Base-by-base conservation (phyloP, 2,797 vertebrate species). In the Somateria mollissima region DNA sequence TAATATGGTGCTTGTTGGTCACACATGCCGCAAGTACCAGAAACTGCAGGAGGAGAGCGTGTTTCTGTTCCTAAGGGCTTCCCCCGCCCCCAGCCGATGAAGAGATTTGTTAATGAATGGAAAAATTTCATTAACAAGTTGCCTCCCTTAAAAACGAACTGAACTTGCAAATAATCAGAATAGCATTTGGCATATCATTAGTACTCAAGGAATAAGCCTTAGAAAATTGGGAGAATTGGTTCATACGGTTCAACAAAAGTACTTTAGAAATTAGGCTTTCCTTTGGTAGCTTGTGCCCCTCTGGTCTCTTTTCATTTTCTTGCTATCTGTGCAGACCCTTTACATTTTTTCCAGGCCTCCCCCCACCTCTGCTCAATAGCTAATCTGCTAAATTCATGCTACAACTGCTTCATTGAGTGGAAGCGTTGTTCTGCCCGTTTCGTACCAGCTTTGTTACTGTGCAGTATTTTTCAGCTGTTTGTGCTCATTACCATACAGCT, bases 401-500 rank as follows among this genome's bases (percentile, higher is more conserved):
- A 98, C 98, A 97, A 98, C 98, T 98, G 98, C 92, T 98, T 98
- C 97, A 97, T 97, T 98, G 98, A 99, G 98, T 98, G 98, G 98
- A 97, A 98, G 98, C 98, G 98, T 98, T 99, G 98, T 98, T 99
- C 98, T 98, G 98, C 95, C 96, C 96, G 90, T 97, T 98, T 98
- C 98, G 95, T 98, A 98, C 98, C 98, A 98, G 98, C 98, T 98
- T 98, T 98, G 98, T 98, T 98, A 98, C 98, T 98, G 91, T 97
- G 98, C 98, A 97, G 98, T 98, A 97, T 98, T 98, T 98, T 98
- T 98, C 98, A 97, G 98, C 98, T 98, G 98, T 98, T 98, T 92
- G 92, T 96, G 95, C 99, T 98, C 98, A 99, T 99, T 99, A 98
- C 97, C 99, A 99, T 99, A 99, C 99, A 99, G 99, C 99, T 99